Base-by-base conservation (phyloP, 2,113 vertebrate species). In the Nansenia antarctica region DNA sequence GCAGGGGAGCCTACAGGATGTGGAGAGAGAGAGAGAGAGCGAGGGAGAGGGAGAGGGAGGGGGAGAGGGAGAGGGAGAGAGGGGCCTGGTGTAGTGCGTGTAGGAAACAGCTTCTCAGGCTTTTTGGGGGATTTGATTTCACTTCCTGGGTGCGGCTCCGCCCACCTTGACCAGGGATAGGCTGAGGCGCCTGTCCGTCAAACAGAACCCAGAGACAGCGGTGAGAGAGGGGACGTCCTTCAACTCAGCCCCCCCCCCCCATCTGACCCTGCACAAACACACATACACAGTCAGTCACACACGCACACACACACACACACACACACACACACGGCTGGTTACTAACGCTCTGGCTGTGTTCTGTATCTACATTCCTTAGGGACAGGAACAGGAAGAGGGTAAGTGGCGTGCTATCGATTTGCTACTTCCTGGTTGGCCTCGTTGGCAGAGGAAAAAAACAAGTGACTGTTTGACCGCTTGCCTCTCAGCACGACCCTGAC, bases 351-450 rank as follows among this genome's bases (percentile, higher is more conserved):
- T 70, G n/a, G 67, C 77, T 74, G 66, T 6, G 22, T 73, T 62
- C 63, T 69, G 75, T 67, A 77, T 83, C 39, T 61, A 60, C 59
- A 60, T 65, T 79, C 83, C 78, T 65, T 63, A 61, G 83, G 83
- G 75, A 85, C 14, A 72, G 77, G 66, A 82, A 85, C 81, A 88
- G 87, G 87, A 90, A 88, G 82, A 85, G 84, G 79, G 74, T 89
- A 89, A 91, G 87, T 87, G n/a, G n/a, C n/a, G n/a, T n/a, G 85
- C 76, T 83, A 91, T 91, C 75, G 89, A 92, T 90, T 82, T 77
- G 67, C 74, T 74, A 76, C 88, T 88, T 90, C 85, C 89, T 89
- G 83, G 73, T 78, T 77, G 64, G 76, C 63, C 72, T 42, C 27
- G 72, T 71, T 80, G 81, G 82, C 74, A 76, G 74, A 79, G 81